Evolutionary conservation across 2,797 vertebrate genomes (phyloP).

Genomic region (Craterocephalus amniculus): DNA sequence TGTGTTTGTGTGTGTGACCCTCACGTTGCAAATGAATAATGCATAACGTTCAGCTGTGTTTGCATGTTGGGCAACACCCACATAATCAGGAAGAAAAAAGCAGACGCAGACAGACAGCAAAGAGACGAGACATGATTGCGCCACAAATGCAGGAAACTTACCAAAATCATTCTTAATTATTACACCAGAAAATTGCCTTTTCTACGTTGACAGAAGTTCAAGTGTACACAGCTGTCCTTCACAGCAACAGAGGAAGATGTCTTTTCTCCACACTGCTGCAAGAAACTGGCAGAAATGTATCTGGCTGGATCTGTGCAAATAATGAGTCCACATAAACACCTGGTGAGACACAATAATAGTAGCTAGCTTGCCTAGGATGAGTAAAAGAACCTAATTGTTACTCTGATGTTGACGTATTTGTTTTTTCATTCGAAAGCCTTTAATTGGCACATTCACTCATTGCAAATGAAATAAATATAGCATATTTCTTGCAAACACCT

Average conservation of each 20-base stretch:
- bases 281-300: conserved; percentile 35
- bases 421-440: conserved; percentile 32
- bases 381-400: conserved; percentile 29
- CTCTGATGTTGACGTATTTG: conserved; percentile 39
- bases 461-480: conserved; percentile 35
- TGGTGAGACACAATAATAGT: conserved; percentile 41
- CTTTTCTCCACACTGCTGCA: conserved; percentile 14
- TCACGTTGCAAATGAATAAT: conserved; percentile 66
- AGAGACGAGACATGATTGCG: conserved; percentile 21
- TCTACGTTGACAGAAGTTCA: conserved; percentile 20
- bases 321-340: conserved; percentile 35
- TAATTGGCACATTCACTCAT: conserved; percentile 38
- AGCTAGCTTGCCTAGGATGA: background rate
- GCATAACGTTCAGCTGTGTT: conserved; percentile 66
- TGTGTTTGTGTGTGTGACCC: conserved; percentile 12
- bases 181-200: conserved; percentile 49
- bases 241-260: conserved; percentile 34
- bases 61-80: conserved; percentile 54
- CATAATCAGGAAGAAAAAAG: conserved; percentile 62
- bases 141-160: conserved; percentile 26
- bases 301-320: conserved; percentile 33
- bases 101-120: conserved; percentile 29
- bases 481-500: conserved; percentile 33
- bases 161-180: conserved; percentile 51
- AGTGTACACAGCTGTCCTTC: conserved; percentile 46